phyloP scores from a whole-genome alignment of 1,140 invertebrate genomes.

The Drosophila sturtevanti region DNA sequence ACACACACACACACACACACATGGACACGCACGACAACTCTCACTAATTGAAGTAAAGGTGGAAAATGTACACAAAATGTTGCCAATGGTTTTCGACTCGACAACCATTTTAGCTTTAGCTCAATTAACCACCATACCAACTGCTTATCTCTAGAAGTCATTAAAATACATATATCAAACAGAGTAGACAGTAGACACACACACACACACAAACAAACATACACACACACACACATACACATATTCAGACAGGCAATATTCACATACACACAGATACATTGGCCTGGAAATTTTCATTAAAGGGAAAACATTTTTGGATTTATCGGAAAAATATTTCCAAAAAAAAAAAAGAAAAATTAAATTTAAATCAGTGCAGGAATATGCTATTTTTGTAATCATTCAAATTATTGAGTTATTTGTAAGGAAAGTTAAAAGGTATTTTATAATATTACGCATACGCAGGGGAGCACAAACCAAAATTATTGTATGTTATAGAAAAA shows the following conservation, averaged over 20 bases:
- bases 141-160: slow-evolving; percentile 44
- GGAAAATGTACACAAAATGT: neutral
- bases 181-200: slow-evolving; percentile 8
- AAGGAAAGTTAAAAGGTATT: neutral
- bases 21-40: neutral
- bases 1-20: slow-evolving; percentile 15
- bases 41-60: slow-evolving; percentile 5
- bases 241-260: no score
- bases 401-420: no score
- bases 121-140: slow-evolving; percentile 56
- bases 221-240: neutral
- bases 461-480: no score
- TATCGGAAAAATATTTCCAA: no score
- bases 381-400: no score
- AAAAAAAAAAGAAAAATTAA: neutral
- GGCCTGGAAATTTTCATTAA: neutral
- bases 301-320: neutral
- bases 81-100: neutral
- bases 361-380: neutral
- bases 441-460: no score
- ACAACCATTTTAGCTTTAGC: slow-evolving; percentile 43
- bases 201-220: slow-evolving; percentile 10
- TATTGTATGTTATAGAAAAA: no score
- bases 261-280: no score
- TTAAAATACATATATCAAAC: slow-evolving; percentile 40